Evolutionary conservation across 2,888 invertebrate genomes (phyloP), one percentile per base, ranked within the genome.

Genomic region (Matsumyia berberina): DNA sequence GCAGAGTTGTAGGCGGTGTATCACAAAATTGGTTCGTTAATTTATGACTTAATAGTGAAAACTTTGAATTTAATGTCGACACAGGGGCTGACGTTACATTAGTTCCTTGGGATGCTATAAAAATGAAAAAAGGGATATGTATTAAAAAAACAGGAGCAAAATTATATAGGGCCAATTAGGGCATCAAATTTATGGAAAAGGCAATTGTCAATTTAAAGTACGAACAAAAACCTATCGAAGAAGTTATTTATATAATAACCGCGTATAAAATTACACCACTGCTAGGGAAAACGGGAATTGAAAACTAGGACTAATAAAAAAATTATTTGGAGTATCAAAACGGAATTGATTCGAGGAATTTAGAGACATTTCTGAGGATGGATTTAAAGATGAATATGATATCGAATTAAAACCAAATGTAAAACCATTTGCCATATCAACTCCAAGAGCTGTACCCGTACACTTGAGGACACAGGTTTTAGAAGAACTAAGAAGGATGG

Each of bases 221-320:
- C 24, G 49, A 24, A 49, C 24, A 17, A 17, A 17, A 35, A 55
- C 17, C 8, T 11, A 35, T 35, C 7, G 8, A 55, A 11, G 55
- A 35, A 17, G 11, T 17, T 12, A 31, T 57, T 4, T 57, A 24
- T 29, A 37, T 57, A n/a, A n/a, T n/a, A 31, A 57, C 57, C 0
- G 17, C 12, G 12, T 29, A 53, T 17, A 11, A 33, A 15, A 39
- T 31, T 17, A 29, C 31, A 31, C 67, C 53, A 19, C 11, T 67
- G 29, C 33, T 53, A 42, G 53, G 42, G 8, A 39, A 31, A 42
- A 33, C 53, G 5, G 67, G 55, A 55, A 73, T 73, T 9, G 64
- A 73, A 9, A 33, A 33, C 19, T 64, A 51, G 35, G 73, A 19
- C 8, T 62, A 42, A 53, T 73, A 11, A 64, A 73, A 46, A 73